Conservation (phyloP, 2,797 vertebrate species). For the Ispidina picta region DNA sequence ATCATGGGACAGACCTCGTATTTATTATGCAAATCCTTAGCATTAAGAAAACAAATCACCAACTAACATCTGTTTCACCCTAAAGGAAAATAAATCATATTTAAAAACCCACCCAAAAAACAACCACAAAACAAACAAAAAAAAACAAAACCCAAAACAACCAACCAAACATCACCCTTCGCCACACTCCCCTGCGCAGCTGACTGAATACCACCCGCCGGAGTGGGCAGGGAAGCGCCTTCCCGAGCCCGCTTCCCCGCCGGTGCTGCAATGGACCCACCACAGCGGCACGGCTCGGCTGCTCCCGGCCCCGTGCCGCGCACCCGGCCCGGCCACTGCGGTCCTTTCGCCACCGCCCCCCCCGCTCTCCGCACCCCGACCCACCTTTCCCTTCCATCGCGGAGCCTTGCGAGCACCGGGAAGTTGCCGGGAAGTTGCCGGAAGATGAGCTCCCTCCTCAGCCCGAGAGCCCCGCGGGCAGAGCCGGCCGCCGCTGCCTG, state of each 20-base stretch:
- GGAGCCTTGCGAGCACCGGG: slow-evolving; percentile 72
- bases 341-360: slow-evolving; percentile 7
- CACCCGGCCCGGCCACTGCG: slow-evolving; percentile 70
- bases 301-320: slow-evolving; percentile 19
- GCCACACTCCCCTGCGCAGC: slow-evolving; percentile 55
- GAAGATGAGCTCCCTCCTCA: slow-evolving; percentile 72
- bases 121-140: background rate
- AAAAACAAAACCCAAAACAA: too few species aligned
- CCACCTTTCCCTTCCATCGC: slow-evolving; percentile 78
- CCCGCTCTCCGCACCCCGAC: background rate
- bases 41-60: slow-evolving; percentile 66
- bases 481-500: slow-evolving; percentile 38
- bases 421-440: slow-evolving; percentile 80
- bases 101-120: too few species aligned
- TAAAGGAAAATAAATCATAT: background rate
- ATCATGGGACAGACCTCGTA: slow-evolving; percentile 42
- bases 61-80: slow-evolving; percentile 63
- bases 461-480: slow-evolving; percentile 34
- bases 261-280: slow-evolving; percentile 54
- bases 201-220: background rate
- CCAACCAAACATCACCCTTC: background rate
- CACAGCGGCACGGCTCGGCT: background rate
- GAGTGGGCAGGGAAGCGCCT: slow-evolving; percentile 50
- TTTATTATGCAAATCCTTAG: slow-evolving; percentile 67
- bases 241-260: background rate